A percentile compares a stretch with the other conserved stretches of the same genome.
These are phyloP conservation scores for Platorchestia sp. DNA, from an alignment of 1,140 invertebrate species.

Conservation along the genomic window DNA sequence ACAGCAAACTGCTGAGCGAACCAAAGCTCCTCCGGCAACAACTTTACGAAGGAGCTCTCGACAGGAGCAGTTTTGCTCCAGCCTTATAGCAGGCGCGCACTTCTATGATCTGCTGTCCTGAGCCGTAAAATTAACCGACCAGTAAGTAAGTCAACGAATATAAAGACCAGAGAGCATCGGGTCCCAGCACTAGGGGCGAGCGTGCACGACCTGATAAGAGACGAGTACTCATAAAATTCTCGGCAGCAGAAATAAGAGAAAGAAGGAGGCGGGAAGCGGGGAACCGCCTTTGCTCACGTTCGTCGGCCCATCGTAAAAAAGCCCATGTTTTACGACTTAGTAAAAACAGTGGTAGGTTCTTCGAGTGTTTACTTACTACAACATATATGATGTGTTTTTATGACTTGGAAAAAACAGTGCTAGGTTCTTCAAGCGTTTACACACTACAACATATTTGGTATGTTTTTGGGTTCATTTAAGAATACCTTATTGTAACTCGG, in stretches of 20 bases:
- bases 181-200: not conserved
- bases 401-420: not conserved
- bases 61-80: not conserved
- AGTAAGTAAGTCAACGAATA: not conserved
- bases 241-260: not conserved
- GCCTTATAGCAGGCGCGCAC: not conserved
- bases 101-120: not conserved
- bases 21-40: too few species aligned
- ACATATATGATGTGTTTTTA: not conserved
- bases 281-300: not conserved
- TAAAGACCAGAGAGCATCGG: not conserved
- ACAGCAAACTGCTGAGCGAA: too few species aligned
- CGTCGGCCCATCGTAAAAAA: not conserved
- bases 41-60: not conserved
- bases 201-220: slow-evolving; percentile 12
- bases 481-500: not conserved
- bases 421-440: not conserved
- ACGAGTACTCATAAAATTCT: not conserved
- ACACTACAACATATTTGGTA: not conserved
- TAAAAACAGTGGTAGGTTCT: not conserved
- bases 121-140: slow-evolving; percentile 15
- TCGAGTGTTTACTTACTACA: not conserved
- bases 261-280: not conserved
- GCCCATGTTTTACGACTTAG: not conserved
- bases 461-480: not conserved